Evolutionary conservation across 2,888 invertebrate genomes (phyloP), one percentile per base, ranked within the genome.

Genomic region (Campoletis raptor): DNA sequence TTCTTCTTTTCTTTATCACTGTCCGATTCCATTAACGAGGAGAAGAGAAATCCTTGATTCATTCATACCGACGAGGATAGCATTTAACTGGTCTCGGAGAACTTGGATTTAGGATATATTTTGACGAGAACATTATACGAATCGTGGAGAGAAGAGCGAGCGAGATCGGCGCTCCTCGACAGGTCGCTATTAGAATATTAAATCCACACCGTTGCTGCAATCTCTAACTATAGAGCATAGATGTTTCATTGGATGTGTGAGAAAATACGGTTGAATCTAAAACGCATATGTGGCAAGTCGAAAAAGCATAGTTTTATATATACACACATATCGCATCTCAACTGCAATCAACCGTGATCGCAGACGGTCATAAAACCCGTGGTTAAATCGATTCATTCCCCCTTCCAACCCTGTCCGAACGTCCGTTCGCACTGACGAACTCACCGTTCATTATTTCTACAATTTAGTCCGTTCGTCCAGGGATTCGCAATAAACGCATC

Each of bases 111-210:
- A 48, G 77, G 86, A 83, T 88, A 87, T 89, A 87, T 89, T 90
- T 91, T 91, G 91, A 91, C 90, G 87, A 82, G 91, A 89, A 89
- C 88, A 90, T 92, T 91, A 90, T 90, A 91, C 86, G 90, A 90
- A 89, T 89, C 85, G 88, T 66, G 80, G 66, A 73, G 73, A 69
- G 85, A 57, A 48, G 24, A 57, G 54, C 74, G 83, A 81, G 70
- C 78, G 74, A 87, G 84, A 83, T 57, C 70, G n/a, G 52, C 57
- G 80, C 36, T 15, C 64, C 83, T 87, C 82, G 93, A 91, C 92
- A 93, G 91, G 92, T 90, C 90, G 90, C 92, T 91, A 92, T 94
- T 93, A 93, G 89, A 91, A 92, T 92, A 92, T 92, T 92, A 92
- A 91, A 91, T 85, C 84, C 79, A 40, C 64, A 45, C 36, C 45